A percentile compares a stretch with the other conserved stretches of the same genome.
Evolutionary conservation across 2,113 vertebrate genomes (phyloP).

Genomic region (Ariopsis seemanni): DNA sequence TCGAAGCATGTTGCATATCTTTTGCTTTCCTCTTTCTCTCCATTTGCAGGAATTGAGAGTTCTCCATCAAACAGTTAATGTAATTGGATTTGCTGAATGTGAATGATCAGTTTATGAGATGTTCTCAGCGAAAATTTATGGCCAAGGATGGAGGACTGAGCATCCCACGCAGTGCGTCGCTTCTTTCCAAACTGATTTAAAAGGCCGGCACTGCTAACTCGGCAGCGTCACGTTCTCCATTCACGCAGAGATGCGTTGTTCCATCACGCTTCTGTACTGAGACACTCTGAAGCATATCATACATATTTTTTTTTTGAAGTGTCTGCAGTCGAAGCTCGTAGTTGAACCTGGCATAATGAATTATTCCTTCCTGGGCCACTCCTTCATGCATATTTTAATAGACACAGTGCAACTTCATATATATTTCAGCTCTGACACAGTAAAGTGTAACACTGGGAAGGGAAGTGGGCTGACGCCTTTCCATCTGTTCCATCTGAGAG

Average conservation of each 20-base stretch:
- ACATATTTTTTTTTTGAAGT: not conserved
- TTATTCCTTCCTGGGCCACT: slow-evolving; percentile 25
- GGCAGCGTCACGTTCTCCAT: not conserved
- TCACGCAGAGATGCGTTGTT: not conserved
- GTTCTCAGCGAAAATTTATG: not conserved
- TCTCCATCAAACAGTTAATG: slow-evolving; percentile 7
- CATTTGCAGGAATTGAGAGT: not conserved
- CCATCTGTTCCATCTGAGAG: not conserved
- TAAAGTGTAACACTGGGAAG: slow-evolving; percentile 11
- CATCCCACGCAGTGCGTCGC: not conserved
- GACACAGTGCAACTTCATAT: slow-evolving; percentile 37
- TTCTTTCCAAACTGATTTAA: slow-evolving; percentile 1
- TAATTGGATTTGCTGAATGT: slow-evolving; percentile 13
- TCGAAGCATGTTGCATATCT: not conserved
- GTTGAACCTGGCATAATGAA: slow-evolving; percentile 2
- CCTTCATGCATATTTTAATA: slow-evolving; percentile 45
- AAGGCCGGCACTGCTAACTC: not conserved
- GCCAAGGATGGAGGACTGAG: not conserved
- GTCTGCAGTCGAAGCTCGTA: slow-evolving; percentile 7
- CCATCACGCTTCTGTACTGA: not conserved
- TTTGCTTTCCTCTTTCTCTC: not conserved
- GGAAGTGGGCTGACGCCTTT: not conserved
- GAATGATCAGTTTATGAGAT: slow-evolving; percentile 19
- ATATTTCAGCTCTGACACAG: slow-evolving; percentile 47
- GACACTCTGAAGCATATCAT: not conserved